Evolutionary conservation across 1,140 invertebrate genomes (phyloP), one percentile per base, ranked within the genome.

Genomic region (Notospermus geniculatus): DNA sequence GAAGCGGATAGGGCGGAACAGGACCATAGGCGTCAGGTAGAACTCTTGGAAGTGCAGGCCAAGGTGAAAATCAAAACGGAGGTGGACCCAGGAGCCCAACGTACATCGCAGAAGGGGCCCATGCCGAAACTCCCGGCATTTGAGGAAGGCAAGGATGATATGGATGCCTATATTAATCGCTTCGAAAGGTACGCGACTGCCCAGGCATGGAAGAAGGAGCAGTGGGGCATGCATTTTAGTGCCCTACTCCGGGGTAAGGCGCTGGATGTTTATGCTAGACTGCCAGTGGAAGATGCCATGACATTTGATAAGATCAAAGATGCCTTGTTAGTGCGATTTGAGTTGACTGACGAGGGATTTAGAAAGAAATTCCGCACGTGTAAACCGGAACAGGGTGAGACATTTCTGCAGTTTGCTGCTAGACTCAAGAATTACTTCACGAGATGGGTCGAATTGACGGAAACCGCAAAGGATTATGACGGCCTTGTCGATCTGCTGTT

Each of bases 211-310:
- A 2, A 7, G 28, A 53, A 36, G 11, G 43, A 25, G n/a, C 28
- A 46, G 50, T 59, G 50, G 50, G 43, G 55, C 23, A 59, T 58
- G 45, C 5, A n/a, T n/a, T 50, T 50, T 5, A 50, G 46, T 50
- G 46, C 46, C 46, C 46, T 50, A 23, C n/a, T 50, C 4, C 4
- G 15, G 15, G 32, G 32, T 7, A 36, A 36, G 15, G 32, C 32
- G 15, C 32, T 36, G 15, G 32, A 36, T 36, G 32, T 36, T 7
- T 36, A 36, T 15, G 4, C 32, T 36, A 4, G 32, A 36, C 32
- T 36, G 32, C 4, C 32, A 7, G 15, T 4, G 5, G 15, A 4
- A 4, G 32, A 36, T 4, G 32, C 32, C 4, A 36, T 36, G 32
- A 15, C 4, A 4, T 36, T 7, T 15, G 32, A 36, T 15, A 36